Evolutionary conservation across 2,888 invertebrate species (phyloP), one percentile per base, ranked within the genome.

Genomic region (Blastobasis adustella): DNA sequence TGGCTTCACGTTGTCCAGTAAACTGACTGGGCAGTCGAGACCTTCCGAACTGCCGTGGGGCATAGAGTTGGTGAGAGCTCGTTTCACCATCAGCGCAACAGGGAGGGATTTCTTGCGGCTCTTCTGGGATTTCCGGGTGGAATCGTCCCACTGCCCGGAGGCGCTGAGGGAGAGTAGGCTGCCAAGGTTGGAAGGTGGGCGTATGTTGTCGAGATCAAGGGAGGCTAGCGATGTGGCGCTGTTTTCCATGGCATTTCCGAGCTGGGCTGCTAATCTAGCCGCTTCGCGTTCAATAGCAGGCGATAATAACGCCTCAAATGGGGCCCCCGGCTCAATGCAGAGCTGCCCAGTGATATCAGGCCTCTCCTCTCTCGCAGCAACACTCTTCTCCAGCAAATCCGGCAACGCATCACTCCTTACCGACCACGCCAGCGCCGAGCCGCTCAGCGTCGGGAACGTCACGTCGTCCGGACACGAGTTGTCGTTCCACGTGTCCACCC

Each of bases 1-100:
- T 4, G 96, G 96, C 70, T 95, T 95, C 4, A 96, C 91, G 57
- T 93, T 93, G 40, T 96, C 96, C 39, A 96, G 79, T 68, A 95
- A 94, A 62, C 92, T 92, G 39, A 80, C 69, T 0, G 88, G 86
- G 56, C 90, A 90, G 63, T 92, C 92, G 10, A 93, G 67, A 63
- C 91, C 91, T 66, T 95, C 95, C 0, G 93, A 87, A 50, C 91
- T 91, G 7, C 90, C 89, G 50, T 89, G 79, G 47, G 84, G 76
- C 63, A 80, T 73, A 0, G 85, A 89, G 57, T 92, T 91, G 42
- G 89, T 92, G 0, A 95, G 75, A 0, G 94, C 95, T 54, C 94
- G 87, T 63, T 92, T 91, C 0, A 95, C 93, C 82, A 95, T 92
- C 10, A 92, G 85, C 0, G 93, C 91, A 5, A 91, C 87, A 0